Evolutionary conservation across 2,113 vertebrate genomes (phyloP), one percentile per base, ranked within the genome.

Genomic region (Callocephalon fimbriatum): DNA sequence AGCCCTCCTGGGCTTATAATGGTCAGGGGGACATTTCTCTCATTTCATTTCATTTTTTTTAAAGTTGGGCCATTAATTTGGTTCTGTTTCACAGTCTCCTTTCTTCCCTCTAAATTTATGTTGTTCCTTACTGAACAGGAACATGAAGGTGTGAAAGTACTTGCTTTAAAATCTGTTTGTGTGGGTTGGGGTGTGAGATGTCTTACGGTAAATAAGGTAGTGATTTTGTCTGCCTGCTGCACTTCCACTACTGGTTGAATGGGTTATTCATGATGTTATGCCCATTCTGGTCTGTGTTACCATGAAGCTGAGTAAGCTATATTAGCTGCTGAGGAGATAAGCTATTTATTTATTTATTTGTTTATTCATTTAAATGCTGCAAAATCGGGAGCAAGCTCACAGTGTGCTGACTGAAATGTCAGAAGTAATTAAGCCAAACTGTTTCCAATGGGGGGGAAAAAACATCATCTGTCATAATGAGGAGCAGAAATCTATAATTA

Each of bases 361-460:
- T 72, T 90, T 84, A 25, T 65, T 93, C 23, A 56, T 81, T 94
- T 71, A 84, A 93, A 63, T 93, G 70, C 35, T 83, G 35, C 37
- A 83, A 79, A 96, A 88, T 47, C 75, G 48, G 63, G 47, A 95
- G 86, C 84, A 95, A 76, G 44, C 62, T 96, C 62, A 31, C 48
- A 72, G n/a, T 81, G 45, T 54, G 27, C 47, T 80, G 71, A 65
- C 89, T 89, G 73, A 97, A 96, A 95, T 94, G 78, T 93, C 96
- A 96, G 68, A 88, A 93, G 63, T 93, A 67, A 35, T 97, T 97
- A 97, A 95, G 80, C 50, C 70, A 84, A 95, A 93, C 56, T 76
- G 71, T 84, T 81, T 93, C 80, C 44, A 63, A 5, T 82, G 65
- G 17, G 65, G 22, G 9, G 35, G 20, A 59, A 44, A 21, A 47